These are phyloP conservation scores for Pseudococcus jackbeardsleyi DNA, from an alignment of 2,888 invertebrate genomes.

Conservation along the genomic window DNA sequence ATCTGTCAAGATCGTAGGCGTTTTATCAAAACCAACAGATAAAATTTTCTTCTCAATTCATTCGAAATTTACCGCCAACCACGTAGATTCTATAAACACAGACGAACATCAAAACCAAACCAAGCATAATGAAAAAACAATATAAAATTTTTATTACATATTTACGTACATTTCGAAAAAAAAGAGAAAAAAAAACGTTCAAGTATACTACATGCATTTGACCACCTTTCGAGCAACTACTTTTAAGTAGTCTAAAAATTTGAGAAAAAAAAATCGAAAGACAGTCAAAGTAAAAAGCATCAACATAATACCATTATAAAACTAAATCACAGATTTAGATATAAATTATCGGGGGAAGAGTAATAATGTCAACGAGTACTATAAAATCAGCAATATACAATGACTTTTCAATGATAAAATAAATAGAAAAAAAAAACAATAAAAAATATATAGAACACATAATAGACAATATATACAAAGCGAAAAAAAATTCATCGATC, in stretches of 20 bases:
- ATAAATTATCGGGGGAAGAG: conserved; percentile 30
- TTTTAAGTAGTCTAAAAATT: neutral
- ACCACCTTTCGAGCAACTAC: conserved; percentile 13
- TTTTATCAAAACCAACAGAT: too few species aligned
- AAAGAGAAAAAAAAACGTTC: neutral
- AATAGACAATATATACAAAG: conserved; percentile 37
- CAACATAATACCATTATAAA: conserved; percentile 9
- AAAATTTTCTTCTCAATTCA: neutral
- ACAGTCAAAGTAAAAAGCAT: conserved; percentile 13
- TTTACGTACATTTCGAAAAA: conserved; percentile 12
- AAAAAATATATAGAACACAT: conserved; percentile 37
- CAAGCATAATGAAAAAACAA: neutral
- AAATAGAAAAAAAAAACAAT: conserved; percentile 9
- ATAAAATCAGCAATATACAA: conserved; percentile 36
- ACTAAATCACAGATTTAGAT: conserved; percentile 56
- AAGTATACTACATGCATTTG: conserved; percentile 17
- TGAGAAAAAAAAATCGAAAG: conserved; percentile 17
- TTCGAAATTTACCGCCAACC: neutral
- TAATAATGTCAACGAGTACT: conserved; percentile 35
- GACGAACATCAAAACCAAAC: neutral
- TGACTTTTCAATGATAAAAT: conserved; percentile 21
- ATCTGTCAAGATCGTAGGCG: too few species aligned
- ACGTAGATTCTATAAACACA: neutral
- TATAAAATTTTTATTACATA: conserved; percentile 43
- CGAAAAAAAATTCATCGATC: conserved; percentile 9